Conservation (phyloP, 2,797 vertebrate species). For the Alosa sapidissima region DNA sequence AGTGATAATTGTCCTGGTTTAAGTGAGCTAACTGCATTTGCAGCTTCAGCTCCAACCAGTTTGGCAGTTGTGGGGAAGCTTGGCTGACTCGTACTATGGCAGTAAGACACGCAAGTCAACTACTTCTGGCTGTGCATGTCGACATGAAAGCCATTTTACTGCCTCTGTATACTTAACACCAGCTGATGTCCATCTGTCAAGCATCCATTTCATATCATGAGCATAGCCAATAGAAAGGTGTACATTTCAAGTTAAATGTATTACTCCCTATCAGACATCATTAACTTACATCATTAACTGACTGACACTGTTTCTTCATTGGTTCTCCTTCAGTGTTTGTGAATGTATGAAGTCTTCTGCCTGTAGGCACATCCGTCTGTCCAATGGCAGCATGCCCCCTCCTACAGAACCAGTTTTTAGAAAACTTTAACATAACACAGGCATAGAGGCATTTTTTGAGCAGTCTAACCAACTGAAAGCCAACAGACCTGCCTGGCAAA, state of each 20-base stretch:
- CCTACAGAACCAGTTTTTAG: neutral
- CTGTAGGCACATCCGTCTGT: neutral
- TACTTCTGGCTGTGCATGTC: neutral
- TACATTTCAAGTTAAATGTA: neutral
- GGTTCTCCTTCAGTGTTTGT: too few species aligned
- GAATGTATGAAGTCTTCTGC: neutral
- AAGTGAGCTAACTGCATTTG: neutral
- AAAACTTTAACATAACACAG: neutral
- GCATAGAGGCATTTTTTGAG: too few species aligned
- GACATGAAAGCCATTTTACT: slow-evolving; percentile 6
- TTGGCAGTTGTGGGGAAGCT: neutral
- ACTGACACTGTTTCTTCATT: too few species aligned
- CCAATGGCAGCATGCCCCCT: neutral
- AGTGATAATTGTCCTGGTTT: neutral
- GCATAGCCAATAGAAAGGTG: neutral
- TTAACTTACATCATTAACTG: neutral
- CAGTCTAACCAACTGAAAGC: neutral
- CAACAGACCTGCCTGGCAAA: neutral
- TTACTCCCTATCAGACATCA: neutral
- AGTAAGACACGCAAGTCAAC: neutral
- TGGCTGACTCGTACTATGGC: neutral
- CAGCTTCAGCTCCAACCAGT: neutral
- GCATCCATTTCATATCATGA: neutral
- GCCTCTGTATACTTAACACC: slow-evolving; percentile 13
- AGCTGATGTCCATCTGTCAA: slow-evolving; percentile 8